Percentiles rank a stretch among this genome's conserved stretches.
These are phyloP conservation scores for Collichthys lucidus DNA, from an alignment of 2,113 vertebrate genomes.

Conservation along the genomic window DNA sequence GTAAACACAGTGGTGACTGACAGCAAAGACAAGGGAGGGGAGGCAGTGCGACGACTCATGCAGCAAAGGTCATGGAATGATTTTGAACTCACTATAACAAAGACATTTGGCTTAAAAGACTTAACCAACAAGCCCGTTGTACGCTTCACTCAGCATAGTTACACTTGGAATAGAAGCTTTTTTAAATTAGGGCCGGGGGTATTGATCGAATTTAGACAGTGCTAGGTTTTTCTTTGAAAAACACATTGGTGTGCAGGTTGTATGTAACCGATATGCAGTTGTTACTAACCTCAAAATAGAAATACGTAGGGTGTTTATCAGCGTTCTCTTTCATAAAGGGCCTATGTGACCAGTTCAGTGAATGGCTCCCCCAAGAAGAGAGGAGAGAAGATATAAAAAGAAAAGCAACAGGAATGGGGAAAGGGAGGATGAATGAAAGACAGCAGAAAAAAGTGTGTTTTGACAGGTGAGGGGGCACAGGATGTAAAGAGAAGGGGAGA, in stretches of 20 bases:
- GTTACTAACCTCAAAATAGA: conserved; percentile 62
- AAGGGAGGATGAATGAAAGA: conserved; percentile 9
- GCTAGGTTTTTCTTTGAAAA: conserved; percentile 18
- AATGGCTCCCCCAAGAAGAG: conserved; percentile 46
- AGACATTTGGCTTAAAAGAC: conserved; percentile 57
- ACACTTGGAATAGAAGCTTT: background rate
- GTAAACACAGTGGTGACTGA: conserved; percentile 65
- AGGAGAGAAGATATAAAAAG: conserved; percentile 7
- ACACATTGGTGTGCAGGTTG: conserved; percentile 25
- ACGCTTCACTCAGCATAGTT: background rate
- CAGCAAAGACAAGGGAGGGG: conserved; percentile 55
- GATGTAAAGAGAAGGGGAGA: conserved; percentile 37
- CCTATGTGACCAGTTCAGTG: conserved; percentile 54
- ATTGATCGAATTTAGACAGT: background rate
- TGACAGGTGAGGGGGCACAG: conserved; percentile 32
- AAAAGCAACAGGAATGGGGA: conserved; percentile 14
- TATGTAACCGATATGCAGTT: conserved; percentile 38
- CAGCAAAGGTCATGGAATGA: conserved; percentile 69
- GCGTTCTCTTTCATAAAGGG: conserved; percentile 37
- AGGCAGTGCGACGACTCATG: conserved; percentile 49
- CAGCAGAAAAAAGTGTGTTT: conserved; percentile 13
- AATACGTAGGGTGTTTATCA: conserved; percentile 47
- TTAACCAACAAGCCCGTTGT: conserved; percentile 42
- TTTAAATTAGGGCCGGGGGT: background rate
- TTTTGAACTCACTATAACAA: conserved; percentile 57